A percentile compares a stretch with the other conserved stretches of the same genome.
These are phyloP conservation scores for Homalodisca vitripennis DNA, from an alignment of 1,140 invertebrate species.

Conservation along the genomic window DNA sequence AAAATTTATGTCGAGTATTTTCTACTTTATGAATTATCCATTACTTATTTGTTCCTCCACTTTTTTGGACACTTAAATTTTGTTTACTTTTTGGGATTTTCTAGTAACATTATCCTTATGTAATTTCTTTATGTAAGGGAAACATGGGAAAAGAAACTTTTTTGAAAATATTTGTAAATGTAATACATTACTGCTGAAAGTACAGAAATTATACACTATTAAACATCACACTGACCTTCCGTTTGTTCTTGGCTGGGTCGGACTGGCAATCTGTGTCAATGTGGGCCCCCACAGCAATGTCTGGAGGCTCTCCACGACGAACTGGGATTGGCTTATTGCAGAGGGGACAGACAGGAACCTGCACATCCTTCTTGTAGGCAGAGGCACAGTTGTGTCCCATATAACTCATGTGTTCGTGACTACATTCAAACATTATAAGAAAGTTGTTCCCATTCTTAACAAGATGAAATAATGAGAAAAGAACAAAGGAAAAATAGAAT, in stretches of 20 bases:
- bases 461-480: not conserved
- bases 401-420: constrained; percentile 84
- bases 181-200: no score
- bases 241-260: constrained; percentile 71
- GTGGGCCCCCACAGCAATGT: constrained; percentile 82
- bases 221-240: constrained; percentile 53
- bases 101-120: not conserved
- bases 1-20: not conserved
- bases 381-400: constrained; percentile 73
- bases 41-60: not conserved
- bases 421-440: constrained; percentile 43
- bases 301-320: constrained; percentile 76
- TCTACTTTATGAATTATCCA: not conserved
- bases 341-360: constrained; percentile 92
- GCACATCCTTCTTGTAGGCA: constrained; percentile 78
- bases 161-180: not conserved
- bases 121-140: not conserved
- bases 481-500: not conserved
- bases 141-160: not conserved
- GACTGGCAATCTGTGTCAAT: constrained; percentile 91
- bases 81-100: not conserved
- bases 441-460: not conserved
- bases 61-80: not conserved
- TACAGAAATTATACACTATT: no score
- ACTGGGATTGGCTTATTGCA: constrained; percentile 85